Base-by-base conservation (phyloP, 1,140 invertebrate genomes). In the Anastatus disparis region DNA sequence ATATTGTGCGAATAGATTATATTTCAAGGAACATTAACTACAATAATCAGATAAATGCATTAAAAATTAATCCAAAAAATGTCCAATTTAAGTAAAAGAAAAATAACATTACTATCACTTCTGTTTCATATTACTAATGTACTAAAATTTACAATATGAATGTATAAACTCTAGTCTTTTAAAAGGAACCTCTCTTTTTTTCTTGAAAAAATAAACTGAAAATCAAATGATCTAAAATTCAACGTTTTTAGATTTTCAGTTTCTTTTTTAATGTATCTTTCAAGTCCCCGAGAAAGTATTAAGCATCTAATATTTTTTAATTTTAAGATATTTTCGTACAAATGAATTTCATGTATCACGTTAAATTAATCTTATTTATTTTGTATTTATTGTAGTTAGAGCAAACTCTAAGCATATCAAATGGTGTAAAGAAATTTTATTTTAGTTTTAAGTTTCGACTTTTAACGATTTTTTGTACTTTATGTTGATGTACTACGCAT, bases 291-390 rank as follows among this genome's bases (percentile, higher is more conserved):
- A 35, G 20, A 48, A 29, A 55, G 35, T 50, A 59, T 67, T 67
- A 48, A 9, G 17, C 13, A 46, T 46, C 3, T 24, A 6, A 50
- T 20, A 13, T 59, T 44, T 17, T 15, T 15, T 50, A 48, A 59
- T 48, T 20, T 58, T 59, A 68, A 59, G 40, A 68, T 42, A 40
- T 40, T 12, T 17, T n/a, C 9, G 44, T 59, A 68, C 44, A 56
- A 29, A 35, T 29, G 15, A 42, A 27, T 22, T 44, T 56, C 26
- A 42, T 24, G 15, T 56, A 26, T 12, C 13, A 66, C 29, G 26
- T 59, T 50, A 50, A 38, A 27, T 67, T 50, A 50, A 27, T 7
- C 40, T 35, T 68, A 59, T 68, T 59, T 68, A 50, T 46, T 68
- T 58, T 68, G 17, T 68, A 68, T 15, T 26, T 59, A 50, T 38